Evolutionary conservation across 2,113 vertebrate species (phyloP).

Genomic region (Tamias sibiricus): DNA sequence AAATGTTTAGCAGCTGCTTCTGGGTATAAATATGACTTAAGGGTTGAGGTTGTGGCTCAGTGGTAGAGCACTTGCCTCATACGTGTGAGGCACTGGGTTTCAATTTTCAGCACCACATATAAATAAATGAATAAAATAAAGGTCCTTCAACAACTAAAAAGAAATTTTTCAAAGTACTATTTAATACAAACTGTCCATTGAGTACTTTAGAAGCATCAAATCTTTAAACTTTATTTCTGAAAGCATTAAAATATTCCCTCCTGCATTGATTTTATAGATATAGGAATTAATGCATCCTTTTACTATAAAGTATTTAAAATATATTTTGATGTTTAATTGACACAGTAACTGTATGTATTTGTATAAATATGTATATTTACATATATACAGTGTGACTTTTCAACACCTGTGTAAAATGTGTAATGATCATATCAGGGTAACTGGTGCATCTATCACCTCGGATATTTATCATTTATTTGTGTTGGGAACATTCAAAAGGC

Average conservation of each 20-base stretch:
- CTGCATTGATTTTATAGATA: not conserved
- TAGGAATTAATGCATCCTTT: not conserved
- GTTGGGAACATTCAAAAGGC: not conserved
- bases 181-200: not conserved
- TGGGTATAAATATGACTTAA: not conserved
- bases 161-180: not conserved
- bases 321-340: not conserved
- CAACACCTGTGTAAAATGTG: not conserved
- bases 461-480: not conserved
- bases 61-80: no score
- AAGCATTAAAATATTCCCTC: not conserved
- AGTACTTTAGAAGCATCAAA: not conserved
- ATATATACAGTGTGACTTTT: no score
- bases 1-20: not conserved
- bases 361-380: no score
- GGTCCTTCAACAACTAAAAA: no score
- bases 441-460: not conserved
- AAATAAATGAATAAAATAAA: no score
- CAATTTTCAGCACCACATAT: no score
- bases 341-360: not conserved
- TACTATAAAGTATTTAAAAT: not conserved
- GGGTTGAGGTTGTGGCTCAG: no score
- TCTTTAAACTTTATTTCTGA: not conserved
- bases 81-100: no score
- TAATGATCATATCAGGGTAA: not conserved